Evolutionary conservation across 2,113 vertebrate species (phyloP), one percentile per base, ranked within the genome.

Genomic region (Suncus etruscus): DNA sequence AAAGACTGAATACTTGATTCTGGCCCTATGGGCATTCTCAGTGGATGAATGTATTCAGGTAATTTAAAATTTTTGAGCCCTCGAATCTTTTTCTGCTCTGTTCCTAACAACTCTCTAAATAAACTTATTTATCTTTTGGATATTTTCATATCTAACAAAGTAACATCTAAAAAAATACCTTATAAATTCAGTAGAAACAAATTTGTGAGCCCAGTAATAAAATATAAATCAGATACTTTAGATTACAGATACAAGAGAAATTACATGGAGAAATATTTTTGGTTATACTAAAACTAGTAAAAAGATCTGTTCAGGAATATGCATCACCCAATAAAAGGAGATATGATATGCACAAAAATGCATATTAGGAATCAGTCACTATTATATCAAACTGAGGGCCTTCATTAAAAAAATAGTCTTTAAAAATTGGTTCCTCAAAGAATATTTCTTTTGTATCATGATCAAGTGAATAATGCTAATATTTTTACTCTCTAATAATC

Each of bases 161-260:
- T 20, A 61, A 6, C 18, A 61, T 16, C 18, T 20, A 61, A 20
- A 61, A 58, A 90, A 79, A 91, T 76, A 83, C n/a, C 80, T 51
- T 73, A 61, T 47, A 63, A 65, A 79, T 48, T 87, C 20, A 16
- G 76, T 72, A 66, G 22, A 31, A 80, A 69, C 90, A 89, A 78
- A 51, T 29, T 54, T 58, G 11, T 8, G 54, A 47, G 51, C 50
- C 18, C n/a, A 61, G n/a, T 86, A 82, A 90, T 88, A 63, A 70
- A 39, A 15, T 39, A 61, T 65, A 90, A 90, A 77, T 73, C 24
- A 78, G 70, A 76, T 31, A 65, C 25, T 45, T 83, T 32, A 83
- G 66, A 73, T 86, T 94, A 90, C 20, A 74, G 72, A 81, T 8
- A 50, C 5, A 86, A 68, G 63, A 94, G 82, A 85, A 78, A 24